Evolutionary conservation across 2,888 invertebrate species (phyloP).

Genomic region (Macrostomum cliftonense): DNA sequence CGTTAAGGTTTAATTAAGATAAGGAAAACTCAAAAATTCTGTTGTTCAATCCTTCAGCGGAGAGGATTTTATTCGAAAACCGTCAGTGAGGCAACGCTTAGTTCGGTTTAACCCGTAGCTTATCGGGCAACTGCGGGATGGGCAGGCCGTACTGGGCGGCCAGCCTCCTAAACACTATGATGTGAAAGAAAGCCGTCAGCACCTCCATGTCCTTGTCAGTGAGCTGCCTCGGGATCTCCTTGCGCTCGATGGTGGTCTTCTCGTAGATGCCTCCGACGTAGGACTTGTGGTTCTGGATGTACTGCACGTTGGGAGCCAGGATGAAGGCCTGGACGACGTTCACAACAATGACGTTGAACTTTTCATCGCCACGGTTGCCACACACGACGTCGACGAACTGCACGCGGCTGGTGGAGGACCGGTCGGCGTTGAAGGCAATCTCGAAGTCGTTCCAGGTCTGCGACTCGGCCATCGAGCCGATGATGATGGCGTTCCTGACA

Average conservation of each 20-base stretch:
- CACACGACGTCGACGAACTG: no score
- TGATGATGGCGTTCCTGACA: neutral
- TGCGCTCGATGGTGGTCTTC: neutral
- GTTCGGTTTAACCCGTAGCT: no score
- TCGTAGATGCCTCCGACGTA: neutral
- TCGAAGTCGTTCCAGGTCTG: conserved; percentile 1
- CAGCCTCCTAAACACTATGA: neutral
- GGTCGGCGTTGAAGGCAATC: neutral
- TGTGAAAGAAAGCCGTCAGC: conserved; percentile 1
- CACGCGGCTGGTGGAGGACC: neutral
- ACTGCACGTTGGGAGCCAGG: neutral
- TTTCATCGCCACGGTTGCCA: neutral
- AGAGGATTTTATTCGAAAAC: no score
- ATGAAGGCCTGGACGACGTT: neutral
- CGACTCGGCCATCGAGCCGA: neutral
- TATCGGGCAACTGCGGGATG: neutral
- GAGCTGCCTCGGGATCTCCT: neutral
- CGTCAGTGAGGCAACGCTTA: no score
- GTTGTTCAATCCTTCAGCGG: no score
- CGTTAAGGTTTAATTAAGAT: no score
- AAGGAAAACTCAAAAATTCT: no score
- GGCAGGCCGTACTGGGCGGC: neutral
- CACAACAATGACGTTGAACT: conserved; percentile 1
- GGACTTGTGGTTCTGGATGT: neutral
- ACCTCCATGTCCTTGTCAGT: conserved; percentile 1